Evolutionary conservation across 2,888 invertebrate genomes (phyloP), one percentile per base, ranked within the genome.

Genomic region (Bombylius major): DNA sequence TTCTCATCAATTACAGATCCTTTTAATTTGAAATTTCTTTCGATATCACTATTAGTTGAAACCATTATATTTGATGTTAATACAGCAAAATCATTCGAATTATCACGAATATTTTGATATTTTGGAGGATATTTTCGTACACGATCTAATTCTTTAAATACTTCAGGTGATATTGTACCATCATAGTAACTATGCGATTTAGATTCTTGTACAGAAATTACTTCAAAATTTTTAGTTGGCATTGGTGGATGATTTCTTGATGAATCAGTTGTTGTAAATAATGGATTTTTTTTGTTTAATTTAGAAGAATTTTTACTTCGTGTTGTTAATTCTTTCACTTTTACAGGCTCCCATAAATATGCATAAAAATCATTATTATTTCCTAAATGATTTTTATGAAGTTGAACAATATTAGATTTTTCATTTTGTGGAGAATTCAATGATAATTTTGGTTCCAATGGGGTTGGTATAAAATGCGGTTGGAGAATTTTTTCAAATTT

Each of bases 161-260:
- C 32, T 33, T 53, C 59, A 12, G 66, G 64, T 5, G 66, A 52
- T 2, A 65, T 58, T 4, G 72, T 68, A 11, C 75, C 75, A 45
- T 70, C 75, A 58, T 75, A 75, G 54, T 69, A 75, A 56, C 72
- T 71, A 49, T 72, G 68, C 1, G 75, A 75, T 53, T 67, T 66
- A 0, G 75, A 75, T 59, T 74, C 74, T 54, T 72, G 67, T 39
- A 75, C 67, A 4, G 69, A 68, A 4, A 75, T 61, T 14, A 64
- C 62, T 11, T 66, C 65, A 12, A 65, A 51, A 33, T 64, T 60
- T 31, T 61, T 57, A 5, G 58, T 45, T 31, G 39, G 39, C 39
- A 42, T 42, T 42, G 39, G 39, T 9, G 55, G 55, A 44, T 56
- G 58, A 34, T 52, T 56, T 50, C 51, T 54, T 39, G 46, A 46